phyloP scores from a whole-genome alignment of 1,140 invertebrate genomes.

The Drosophila oshimai region DNA sequence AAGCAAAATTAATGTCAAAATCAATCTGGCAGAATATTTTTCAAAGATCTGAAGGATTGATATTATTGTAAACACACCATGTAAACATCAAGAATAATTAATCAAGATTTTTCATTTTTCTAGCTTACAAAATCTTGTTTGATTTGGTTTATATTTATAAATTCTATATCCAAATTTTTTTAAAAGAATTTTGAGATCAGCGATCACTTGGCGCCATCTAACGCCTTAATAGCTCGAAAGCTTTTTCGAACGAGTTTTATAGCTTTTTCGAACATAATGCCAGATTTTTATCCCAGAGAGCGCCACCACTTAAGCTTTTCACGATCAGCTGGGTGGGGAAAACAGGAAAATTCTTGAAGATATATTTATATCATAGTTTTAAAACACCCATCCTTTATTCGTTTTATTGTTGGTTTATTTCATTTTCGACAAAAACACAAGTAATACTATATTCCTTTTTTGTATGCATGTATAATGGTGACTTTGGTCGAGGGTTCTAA shows the following conservation, averaged over 20 bases:
- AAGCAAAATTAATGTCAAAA: constrained; percentile 16
- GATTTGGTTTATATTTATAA: background rate
- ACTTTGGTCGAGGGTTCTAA: background rate
- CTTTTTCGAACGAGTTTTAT: constrained; percentile 42
- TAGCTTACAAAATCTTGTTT: no score
- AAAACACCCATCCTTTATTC: constrained; percentile 2
- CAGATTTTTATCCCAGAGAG: constrained; percentile 17
- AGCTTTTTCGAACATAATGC: constrained; percentile 48
- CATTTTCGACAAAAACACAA: constrained; percentile 76
- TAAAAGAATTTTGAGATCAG: background rate
- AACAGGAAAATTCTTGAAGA: background rate
- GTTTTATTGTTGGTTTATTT: constrained; percentile 64
- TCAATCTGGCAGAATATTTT: background rate
- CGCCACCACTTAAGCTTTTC: constrained; percentile 25
- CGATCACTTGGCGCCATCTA: constrained; percentile 54
- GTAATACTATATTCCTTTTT: constrained; percentile 68
- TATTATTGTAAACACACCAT: background rate
- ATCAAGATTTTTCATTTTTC: background rate
- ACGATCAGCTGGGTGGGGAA: background rate
- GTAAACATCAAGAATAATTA: background rate
- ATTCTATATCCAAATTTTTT: background rate
- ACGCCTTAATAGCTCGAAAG: constrained; percentile 13
- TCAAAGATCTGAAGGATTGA: constrained; percentile 4
- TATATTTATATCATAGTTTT: background rate
- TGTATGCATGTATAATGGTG: constrained; percentile 37